Evolutionary conservation across 2,797 vertebrate genomes (phyloP).

Genomic region (Harpagifer antarcticus): DNA sequence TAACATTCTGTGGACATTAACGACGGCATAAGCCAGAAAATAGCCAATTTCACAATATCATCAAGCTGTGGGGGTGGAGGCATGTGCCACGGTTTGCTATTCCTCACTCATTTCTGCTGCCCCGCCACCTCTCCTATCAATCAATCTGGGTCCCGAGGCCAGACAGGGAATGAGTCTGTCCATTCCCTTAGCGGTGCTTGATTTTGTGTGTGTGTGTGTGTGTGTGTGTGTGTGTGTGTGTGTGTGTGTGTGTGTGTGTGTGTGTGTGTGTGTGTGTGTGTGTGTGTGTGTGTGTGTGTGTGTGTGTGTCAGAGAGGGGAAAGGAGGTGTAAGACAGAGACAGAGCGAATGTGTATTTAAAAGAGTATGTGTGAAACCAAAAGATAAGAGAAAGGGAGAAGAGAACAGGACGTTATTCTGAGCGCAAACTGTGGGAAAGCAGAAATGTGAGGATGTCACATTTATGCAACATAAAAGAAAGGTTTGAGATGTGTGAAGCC

Average conservation of each 20-base stretch:
- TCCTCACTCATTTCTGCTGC: conserved; percentile 68
- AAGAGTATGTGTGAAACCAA: conserved; percentile 41
- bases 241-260: not conserved
- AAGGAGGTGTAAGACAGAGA: conserved; percentile 26
- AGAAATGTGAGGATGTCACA: conserved; percentile 12
- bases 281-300: not conserved
- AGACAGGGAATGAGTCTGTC: conserved; percentile 72
- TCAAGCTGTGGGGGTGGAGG: conserved; percentile 52
- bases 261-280: not conserved
- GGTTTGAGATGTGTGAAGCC: conserved; percentile 13
- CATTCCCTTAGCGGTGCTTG: conserved; percentile 54
- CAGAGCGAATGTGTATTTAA: conserved; percentile 66
- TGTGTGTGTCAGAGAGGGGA: not conserved
- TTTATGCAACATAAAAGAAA: conserved; percentile 11
- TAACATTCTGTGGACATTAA: conserved; percentile 54
- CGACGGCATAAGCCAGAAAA: conserved; percentile 57
- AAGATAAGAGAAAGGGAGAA: conserved; percentile 26
- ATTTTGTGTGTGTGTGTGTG: conserved; percentile 13
- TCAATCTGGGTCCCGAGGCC: conserved; percentile 70
- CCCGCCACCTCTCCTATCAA: conserved; percentile 68
- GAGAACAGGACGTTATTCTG: conserved; percentile 22
- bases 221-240: not conserved
- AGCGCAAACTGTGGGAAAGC: conserved; percentile 27
- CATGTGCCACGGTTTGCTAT: conserved; percentile 65
- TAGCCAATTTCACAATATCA: conserved; percentile 68